A percentile compares a stretch with the other conserved stretches of the same genome.
Conservation (phyloP, 1,140 invertebrate genomes). For the Caenorhabditis remanei region DNA sequence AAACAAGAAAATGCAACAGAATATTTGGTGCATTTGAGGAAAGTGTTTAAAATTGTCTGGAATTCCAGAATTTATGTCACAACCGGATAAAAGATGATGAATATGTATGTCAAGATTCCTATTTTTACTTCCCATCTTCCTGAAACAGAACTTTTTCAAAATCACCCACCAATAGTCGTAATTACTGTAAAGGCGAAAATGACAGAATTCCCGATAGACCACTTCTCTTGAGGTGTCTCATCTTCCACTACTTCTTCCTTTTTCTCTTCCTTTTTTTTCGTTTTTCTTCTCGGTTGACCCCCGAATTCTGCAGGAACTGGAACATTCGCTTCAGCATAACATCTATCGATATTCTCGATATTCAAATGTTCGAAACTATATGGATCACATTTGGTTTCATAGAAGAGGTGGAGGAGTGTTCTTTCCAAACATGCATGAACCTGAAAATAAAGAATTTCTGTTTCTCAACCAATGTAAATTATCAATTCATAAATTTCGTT, state of each 20-base stretch:
- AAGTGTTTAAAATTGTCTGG: too few species aligned
- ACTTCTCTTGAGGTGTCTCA: slow-evolving; percentile 35
- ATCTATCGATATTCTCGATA: slow-evolving; percentile 25
- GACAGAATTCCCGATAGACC: slow-evolving; percentile 65
- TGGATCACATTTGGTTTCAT: slow-evolving; percentile 30
- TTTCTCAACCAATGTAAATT: too few species aligned
- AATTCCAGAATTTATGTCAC: too few species aligned
- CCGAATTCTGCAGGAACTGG: neutral
- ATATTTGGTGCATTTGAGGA: too few species aligned
- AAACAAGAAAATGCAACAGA: too few species aligned
- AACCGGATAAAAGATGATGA: too few species aligned
- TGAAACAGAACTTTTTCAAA: too few species aligned
- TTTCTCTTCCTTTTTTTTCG: neutral
- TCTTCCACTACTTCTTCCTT: neutral
- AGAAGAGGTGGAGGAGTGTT: neutral
- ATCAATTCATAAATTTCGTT: too few species aligned
- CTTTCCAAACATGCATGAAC: slow-evolving; percentile 27
- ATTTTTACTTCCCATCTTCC: too few species aligned
- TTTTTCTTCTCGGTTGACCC: neutral
- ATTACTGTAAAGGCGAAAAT: slow-evolving; percentile 68
- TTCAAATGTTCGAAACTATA: slow-evolving; percentile 40
- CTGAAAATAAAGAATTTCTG: neutral
- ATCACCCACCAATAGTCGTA: slow-evolving; percentile 64
- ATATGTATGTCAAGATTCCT: too few species aligned
- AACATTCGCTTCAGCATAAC: slow-evolving; percentile 41